phyloP scores from a whole-genome alignment of 2,113 vertebrate species.

The Catagonus wagneri region DNA sequence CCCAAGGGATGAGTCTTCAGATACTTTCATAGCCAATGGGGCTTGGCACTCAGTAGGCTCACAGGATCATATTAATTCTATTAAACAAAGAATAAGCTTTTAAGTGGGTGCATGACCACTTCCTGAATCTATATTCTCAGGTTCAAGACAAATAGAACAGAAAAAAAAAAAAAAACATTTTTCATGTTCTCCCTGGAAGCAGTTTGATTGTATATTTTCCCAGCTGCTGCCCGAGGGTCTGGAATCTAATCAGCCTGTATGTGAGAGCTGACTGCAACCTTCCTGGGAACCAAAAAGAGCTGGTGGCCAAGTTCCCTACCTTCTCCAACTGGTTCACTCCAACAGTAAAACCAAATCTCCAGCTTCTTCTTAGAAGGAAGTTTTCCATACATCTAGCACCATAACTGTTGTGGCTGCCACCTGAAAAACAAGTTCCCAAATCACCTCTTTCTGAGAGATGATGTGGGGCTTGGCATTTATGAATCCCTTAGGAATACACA shows the following conservation, averaged over 20 bases:
- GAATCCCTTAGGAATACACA: background rate
- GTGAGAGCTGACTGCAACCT: background rate
- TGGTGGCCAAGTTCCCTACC: background rate
- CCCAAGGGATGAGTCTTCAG: background rate
- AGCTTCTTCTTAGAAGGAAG: background rate
- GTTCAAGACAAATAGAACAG: background rate
- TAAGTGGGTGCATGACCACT: background rate
- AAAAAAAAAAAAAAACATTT: background rate
- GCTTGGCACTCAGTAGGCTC: background rate
- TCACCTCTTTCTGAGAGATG: background rate
- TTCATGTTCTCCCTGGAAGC: background rate
- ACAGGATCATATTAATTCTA: background rate
- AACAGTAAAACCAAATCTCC: background rate
- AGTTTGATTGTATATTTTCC: background rate
- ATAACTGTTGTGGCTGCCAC: background rate
- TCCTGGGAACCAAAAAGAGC: background rate
- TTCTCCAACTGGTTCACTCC: background rate
- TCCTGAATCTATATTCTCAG: background rate
- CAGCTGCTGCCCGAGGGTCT: background rate
- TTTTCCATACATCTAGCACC: background rate
- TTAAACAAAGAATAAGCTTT: background rate
- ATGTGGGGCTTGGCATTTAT: background rate
- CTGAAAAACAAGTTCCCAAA: background rate
- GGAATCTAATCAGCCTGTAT: background rate
- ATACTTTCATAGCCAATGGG: background rate